Base-by-base conservation (phyloP, 1,140 invertebrate species). In the Harlomillsia oculata region DNA sequence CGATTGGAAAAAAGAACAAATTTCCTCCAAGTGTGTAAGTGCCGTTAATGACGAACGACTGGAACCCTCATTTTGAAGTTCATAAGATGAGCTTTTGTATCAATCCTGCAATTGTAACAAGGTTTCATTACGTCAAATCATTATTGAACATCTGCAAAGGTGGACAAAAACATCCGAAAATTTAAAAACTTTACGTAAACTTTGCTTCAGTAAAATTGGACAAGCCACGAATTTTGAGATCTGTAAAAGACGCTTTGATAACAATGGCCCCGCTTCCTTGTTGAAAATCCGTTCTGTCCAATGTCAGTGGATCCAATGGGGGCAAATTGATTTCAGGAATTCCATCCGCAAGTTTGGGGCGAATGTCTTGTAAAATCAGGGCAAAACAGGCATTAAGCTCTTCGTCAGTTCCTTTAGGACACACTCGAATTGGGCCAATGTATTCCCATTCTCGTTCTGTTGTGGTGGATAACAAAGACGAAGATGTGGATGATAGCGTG, bases 1-100 rank as follows among this genome's bases (percentile, higher is more conserved):
- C 56, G 30, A 59, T 59, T 6, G 49, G 49, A 53, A 59, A 44
- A 23, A 59, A 51, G 25, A 59, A 32, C 16, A 59, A 53, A 18
- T 59, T 59, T 8, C 56, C 56, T 11, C 56, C 56, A 14, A 59
- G 25, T 23, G 20, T 45, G 32, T 59, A 59, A 6, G 49, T 59
- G 21, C 56, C 56, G 20, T 59, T 50, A 41, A 59, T 59, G 13
- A n/a, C 49, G 28, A 8, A 59, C 18, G 3, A 25, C 8, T n/a
- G 56, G 56, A 6, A 53, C 43, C 3, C 34, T 29, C 56, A 59
- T 53, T 40, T 45, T 32, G 20, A 59, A 46, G 9, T 34, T 13
- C 50, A 59, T 23, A 4, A 16, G 29, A 45, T 34, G 44, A 32
- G 44, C 9, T n/a, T 52, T 44, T n/a, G 48, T 39, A 32, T 59